A percentile compares a stretch with the other conserved stretches of the same genome.
These are phyloP conservation scores for Chrysina gloriosa DNA, from an alignment of 2,888 invertebrate species.

Conservation along the genomic window DNA sequence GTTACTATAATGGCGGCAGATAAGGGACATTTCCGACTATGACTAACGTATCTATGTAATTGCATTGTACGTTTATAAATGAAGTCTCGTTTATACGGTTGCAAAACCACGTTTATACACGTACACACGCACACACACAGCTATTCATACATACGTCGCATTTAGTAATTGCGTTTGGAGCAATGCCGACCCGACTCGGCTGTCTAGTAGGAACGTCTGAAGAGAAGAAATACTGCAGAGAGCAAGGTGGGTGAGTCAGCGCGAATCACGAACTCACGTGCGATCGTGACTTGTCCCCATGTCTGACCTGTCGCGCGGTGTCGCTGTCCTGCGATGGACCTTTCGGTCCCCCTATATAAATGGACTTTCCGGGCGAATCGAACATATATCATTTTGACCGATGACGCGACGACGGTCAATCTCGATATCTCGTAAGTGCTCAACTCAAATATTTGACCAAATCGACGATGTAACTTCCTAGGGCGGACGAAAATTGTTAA, in stretches of 20 bases:
- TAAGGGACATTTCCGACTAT: too few species aligned
- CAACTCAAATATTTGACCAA: too few species aligned
- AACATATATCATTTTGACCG: constrained; percentile 36
- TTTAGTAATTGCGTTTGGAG: constrained; percentile 7
- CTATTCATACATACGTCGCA: neutral
- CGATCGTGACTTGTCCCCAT: constrained; percentile 45
- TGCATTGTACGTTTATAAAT: too few species aligned
- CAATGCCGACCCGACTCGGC: neutral
- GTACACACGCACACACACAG: neutral
- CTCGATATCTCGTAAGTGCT: neutral
- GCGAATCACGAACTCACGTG: constrained; percentile 44
- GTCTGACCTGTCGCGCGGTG: constrained; percentile 37
- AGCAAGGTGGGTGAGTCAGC: constrained; percentile 34
- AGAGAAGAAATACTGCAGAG: neutral
- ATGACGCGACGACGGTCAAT: neutral
- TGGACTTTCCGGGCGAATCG: constrained; percentile 13
- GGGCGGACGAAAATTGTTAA: too few species aligned
- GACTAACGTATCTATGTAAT: too few species aligned
- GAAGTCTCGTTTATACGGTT: too few species aligned
- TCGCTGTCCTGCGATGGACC: constrained; percentile 37
- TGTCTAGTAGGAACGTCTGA: neutral
- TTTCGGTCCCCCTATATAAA: constrained; percentile 9
- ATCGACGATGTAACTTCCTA: too few species aligned
- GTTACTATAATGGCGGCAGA: too few species aligned
- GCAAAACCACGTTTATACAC: too few species aligned